Evolutionary conservation across 2,797 vertebrate genomes (phyloP), one percentile per base, ranked within the genome.

Genomic region (Acanthis flammea): DNA sequence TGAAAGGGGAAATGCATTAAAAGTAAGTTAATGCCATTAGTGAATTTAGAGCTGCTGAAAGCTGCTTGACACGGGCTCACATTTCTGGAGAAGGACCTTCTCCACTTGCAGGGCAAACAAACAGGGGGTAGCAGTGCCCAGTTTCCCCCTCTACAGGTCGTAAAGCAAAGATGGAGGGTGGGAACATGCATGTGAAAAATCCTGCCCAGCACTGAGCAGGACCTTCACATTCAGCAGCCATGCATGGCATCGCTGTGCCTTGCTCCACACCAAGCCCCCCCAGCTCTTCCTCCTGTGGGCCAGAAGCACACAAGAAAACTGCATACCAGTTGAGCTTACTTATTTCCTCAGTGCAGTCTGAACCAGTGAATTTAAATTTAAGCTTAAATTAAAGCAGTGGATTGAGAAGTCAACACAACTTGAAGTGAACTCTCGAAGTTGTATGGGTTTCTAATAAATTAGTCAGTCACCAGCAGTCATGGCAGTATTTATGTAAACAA

Each of bases 1-100:
- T 80, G 58, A 90, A 84, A 90, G 24, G 25, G 31, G 79, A 91
- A 90, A 72, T 78, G 72, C 55, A 80, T 88, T 91, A 92, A 61
- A 83, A 86, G 62, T 28, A 81, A 90, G 84, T 85, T 73, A 95
- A 94, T 2, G 0, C 39, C 78, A 80, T 91, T 58, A 91, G 42
- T 1, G 1, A 93, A 87, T 53, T 63, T 28, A 89, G 83, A 88
- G 75, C 60, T 87, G 78, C 75, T 89, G 89, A 94, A 95, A 87
- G 71, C 81, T 89, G 55, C 55, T 85, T 94, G 67, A 82, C 81
- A 45, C 0, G 0, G 42, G n/a, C 72, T 89, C 84, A 80, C 24
- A 7, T 53, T 93, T 80, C 72, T 87, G 65, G 75, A 92, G 57
- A 44, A 65, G 4, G 8, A 61, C 37, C 14, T 68, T 81, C 54